Evolutionary conservation across 2,113 vertebrate species (phyloP).

Genomic region (Nibea coibor): DNA sequence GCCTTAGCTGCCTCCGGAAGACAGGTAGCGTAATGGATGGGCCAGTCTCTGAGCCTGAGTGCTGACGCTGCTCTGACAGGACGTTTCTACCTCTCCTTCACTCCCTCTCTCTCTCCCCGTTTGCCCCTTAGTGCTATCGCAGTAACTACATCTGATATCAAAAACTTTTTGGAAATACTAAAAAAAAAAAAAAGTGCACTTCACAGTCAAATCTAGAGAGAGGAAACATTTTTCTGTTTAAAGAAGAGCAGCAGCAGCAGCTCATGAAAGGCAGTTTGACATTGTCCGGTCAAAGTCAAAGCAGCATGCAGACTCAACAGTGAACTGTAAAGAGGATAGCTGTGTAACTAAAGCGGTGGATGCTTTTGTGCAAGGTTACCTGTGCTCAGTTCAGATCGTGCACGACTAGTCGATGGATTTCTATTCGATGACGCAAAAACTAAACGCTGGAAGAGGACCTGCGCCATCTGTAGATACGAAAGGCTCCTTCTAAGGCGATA

Average conservation of each 20-base stretch:
- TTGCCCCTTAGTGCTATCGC: constrained; percentile 47
- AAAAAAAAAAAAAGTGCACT: neutral
- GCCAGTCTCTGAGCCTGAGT: constrained; percentile 59
- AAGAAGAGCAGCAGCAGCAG: neutral
- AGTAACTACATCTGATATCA: constrained; percentile 53
- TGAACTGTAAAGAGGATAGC: no score
- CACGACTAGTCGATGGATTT: no score
- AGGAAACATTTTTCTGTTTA: constrained; percentile 37
- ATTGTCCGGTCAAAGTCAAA: neutral
- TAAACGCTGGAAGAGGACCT: no score
- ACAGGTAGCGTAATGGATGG: constrained; percentile 75
- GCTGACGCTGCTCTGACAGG: constrained; percentile 79
- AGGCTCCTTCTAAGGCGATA: no score
- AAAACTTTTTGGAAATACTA: constrained; percentile 32
- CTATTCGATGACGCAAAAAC: no score
- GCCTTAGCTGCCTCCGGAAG: constrained; percentile 63
- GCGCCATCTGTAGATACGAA: no score
- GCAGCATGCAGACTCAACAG: neutral
- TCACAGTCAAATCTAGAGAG: neutral
- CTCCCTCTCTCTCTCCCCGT: constrained; percentile 6
- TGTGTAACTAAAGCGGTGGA: no score
- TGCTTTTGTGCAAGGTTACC: no score
- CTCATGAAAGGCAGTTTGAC: neutral
- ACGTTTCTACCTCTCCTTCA: constrained; percentile 70
- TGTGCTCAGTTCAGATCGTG: no score